Evolutionary conservation across 1,140 invertebrate species (phyloP).

Genomic region (Delia radicum): DNA sequence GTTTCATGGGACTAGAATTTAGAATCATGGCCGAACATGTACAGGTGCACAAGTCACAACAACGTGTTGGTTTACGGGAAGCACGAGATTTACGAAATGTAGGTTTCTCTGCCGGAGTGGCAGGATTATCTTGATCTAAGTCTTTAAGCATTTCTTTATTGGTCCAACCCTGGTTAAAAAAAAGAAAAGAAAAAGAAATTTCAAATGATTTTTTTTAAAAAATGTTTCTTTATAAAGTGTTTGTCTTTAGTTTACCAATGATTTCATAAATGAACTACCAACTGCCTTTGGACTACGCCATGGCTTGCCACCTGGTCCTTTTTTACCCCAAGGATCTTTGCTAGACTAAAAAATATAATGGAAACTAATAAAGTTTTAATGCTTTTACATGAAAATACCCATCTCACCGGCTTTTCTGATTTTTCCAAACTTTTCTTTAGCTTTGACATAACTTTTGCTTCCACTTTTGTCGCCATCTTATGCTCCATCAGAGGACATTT

Average conservation of each 20-base stretch:
- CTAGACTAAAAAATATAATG: slow-evolving; percentile 29
- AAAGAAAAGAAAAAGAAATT: neutral
- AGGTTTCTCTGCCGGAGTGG: slow-evolving; percentile 46
- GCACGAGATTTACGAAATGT: slow-evolving; percentile 44
- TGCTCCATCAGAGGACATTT: slow-evolving; percentile 29
- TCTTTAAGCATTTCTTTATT: slow-evolving; percentile 54
- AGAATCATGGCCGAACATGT: slow-evolving; percentile 38
- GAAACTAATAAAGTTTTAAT: slow-evolving; percentile 21
- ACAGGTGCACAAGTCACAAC: slow-evolving; percentile 50
- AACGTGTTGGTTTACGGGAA: slow-evolving; percentile 41
- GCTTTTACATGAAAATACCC: neutral
- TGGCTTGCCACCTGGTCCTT: slow-evolving; percentile 62
- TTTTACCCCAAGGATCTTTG: slow-evolving; percentile 60
- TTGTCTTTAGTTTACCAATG: slow-evolving; percentile 57
- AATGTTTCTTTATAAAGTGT: no score
- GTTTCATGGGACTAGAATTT: slow-evolving; percentile 18
- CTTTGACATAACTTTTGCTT: slow-evolving; percentile 27
- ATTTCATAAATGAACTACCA: slow-evolving; percentile 63
- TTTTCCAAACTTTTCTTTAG: slow-evolving; percentile 44
- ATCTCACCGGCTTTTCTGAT: slow-evolving; percentile 52
- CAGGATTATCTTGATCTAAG: slow-evolving; percentile 53
- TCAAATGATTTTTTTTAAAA: neutral
- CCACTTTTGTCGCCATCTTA: slow-evolving; percentile 17
- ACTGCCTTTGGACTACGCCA: slow-evolving; percentile 64
- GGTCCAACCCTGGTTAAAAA: slow-evolving; percentile 43